Percentiles rank a stretch among this genome's conserved stretches.
Evolutionary conservation across 2,797 vertebrate genomes (phyloP).

Genomic region (Lacerta bilineata): DNA sequence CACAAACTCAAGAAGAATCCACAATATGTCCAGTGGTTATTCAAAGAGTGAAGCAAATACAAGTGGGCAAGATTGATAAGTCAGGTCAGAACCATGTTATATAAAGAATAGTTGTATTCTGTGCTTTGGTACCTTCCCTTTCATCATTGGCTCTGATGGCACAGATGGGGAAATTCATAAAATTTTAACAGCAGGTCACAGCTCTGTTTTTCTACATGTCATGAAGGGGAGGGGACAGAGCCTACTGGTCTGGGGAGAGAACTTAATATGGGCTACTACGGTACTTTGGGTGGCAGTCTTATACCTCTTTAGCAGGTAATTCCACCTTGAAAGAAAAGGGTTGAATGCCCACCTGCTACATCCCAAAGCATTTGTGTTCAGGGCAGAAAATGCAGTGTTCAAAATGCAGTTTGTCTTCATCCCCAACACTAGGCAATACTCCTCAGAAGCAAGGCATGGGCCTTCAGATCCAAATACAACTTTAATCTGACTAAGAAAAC

Average conservation of each 20-base stretch:
- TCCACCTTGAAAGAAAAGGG: not conserved
- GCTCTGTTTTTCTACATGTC: not conserved
- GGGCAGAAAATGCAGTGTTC: not conserved
- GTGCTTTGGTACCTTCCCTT: too few relatives aligned
- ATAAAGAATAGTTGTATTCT: not conserved
- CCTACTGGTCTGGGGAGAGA: not conserved
- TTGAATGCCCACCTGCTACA: not conserved
- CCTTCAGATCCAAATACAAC: constrained; percentile 14
- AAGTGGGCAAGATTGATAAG: not conserved
- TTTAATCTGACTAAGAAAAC: not conserved
- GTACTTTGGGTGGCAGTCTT: not conserved
- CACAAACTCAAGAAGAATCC: not conserved
- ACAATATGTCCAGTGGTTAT: not conserved
- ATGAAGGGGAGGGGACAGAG: not conserved
- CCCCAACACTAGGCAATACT: constrained; percentile 31
- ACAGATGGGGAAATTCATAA: not conserved
- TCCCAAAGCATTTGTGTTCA: not conserved
- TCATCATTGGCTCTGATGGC: not conserved
- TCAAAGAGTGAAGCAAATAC: not conserved
- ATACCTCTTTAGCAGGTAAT: not conserved
- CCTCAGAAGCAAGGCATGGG: constrained; percentile 21
- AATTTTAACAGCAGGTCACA: not conserved
- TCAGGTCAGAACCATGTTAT: not conserved
- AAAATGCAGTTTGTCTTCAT: not conserved
- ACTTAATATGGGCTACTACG: not conserved